Conservation (phyloP, 1,140 invertebrate genomes). For the Chrysomallon squamiferum region DNA sequence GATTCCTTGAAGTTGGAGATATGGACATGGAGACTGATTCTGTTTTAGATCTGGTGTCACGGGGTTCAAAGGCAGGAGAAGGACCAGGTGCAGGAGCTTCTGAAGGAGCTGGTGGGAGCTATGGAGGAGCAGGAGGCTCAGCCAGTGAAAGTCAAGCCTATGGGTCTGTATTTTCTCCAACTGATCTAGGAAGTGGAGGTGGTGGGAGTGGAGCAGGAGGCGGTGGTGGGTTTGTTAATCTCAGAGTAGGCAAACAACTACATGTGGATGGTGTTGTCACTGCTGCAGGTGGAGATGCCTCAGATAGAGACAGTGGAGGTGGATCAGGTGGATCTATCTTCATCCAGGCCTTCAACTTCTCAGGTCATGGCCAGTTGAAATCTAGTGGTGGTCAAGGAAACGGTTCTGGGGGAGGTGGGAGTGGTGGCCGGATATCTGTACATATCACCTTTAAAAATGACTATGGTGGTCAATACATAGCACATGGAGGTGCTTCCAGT, state of each 20-base stretch:
- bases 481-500: slow-evolving; percentile 35
- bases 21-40: slow-evolving; percentile 42
- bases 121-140: slow-evolving; percentile 41
- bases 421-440: slow-evolving; percentile 47
- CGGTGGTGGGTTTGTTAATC: slow-evolving; percentile 44
- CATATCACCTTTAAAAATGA: slow-evolving; percentile 38
- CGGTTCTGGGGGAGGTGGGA: slow-evolving; percentile 35
- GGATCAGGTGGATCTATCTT: slow-evolving; percentile 48
- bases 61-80: slow-evolving; percentile 22
- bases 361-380: slow-evolving; percentile 41
- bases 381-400: slow-evolving; percentile 40
- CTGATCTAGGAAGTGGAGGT: slow-evolving; percentile 46
- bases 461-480: slow-evolving; percentile 40
- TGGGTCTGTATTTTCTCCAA: slow-evolving; percentile 45
- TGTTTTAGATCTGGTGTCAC: slow-evolving; percentile 33
- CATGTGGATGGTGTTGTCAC: slow-evolving; percentile 42
- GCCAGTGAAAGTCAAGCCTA: slow-evolving; percentile 21
- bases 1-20: slow-evolving; percentile 42
- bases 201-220: slow-evolving; percentile 31
- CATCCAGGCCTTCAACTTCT: slow-evolving; percentile 44
- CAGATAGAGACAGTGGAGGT: slow-evolving; percentile 28
- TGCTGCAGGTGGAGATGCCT: slow-evolving; percentile 25
- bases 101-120: slow-evolving; percentile 35
- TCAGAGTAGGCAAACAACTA: slow-evolving; percentile 34
- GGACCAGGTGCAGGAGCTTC: slow-evolving; percentile 31